Base-by-base conservation (phyloP, 1,140 invertebrate species). In the Listronotus bonariensis region DNA sequence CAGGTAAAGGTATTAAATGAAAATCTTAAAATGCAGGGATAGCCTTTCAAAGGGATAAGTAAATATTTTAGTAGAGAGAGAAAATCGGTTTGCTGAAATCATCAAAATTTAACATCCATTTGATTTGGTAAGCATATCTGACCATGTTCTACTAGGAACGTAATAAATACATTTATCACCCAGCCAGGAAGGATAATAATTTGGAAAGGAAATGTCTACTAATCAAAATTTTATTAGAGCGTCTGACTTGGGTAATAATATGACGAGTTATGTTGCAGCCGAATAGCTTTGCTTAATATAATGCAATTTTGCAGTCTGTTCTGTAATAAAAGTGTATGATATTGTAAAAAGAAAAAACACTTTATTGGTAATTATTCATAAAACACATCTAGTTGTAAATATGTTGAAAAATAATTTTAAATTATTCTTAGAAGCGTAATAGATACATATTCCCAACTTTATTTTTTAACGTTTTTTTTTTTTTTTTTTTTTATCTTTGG, bases 91-190 rank as follows among this genome's bases (percentile, higher is more conserved):
- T 36, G 48, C 15, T 51, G 34, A 49, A 49, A n/a, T 60, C 43
- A 60, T 38, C 43, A 31, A 57, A 60, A 49, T 60, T 60, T 60
- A 48, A 40, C 54, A 57, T 31, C 11, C 18, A 34, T 49, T 60
- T 60, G 41, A 43, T 57, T 60, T 49, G 45, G 55, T 49, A 60
- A 49, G 45, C 32, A 41, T 48, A 60, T 57, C 43, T 48, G 45
- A 31, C 48, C 43, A 38, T 36, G 32, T 42, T 15, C 36, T 60
- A 49, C 17, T 18, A 49, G 45, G 20, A 42, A 51, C 57, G 57
- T 60, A 60, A 60, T 60, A 60, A 60, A 60, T 60, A 60, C 57
- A 60, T 60, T 60, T 60, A 60, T 60, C 57, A 60, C 57, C 43
- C 32, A 31, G 36, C 57, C 57, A 43, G 57, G 43, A 57, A 60